Base-by-base conservation (phyloP, 1,140 invertebrate species). In the Diachasmimorpha longicaudata region DNA sequence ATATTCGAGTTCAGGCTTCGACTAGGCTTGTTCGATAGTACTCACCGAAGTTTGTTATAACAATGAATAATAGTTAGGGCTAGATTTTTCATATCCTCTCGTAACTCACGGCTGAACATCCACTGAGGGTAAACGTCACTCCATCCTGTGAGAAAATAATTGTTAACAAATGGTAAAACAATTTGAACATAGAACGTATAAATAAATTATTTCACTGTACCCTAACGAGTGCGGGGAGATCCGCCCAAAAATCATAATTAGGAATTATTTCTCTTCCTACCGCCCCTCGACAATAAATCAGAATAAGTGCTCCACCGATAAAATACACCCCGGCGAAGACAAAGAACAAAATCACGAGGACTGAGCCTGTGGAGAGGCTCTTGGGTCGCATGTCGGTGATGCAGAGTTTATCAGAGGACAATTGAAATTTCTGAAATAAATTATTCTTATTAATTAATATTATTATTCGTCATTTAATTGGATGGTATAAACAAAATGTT, bases 261-360 rank as follows among this genome's bases (percentile, higher is more conserved):
- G 89, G 89, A 66, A 90, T 79, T 81, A 89, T 84, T 79, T 90
- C 89, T 78, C 76, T 78, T 13, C 89, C 89, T 67, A 84, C 84
- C n/a, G 88, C 88, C 21, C 89, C 89, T 21, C 88, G 79, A 19
- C 87, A 70, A 14, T 80, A 80, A 68, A 83, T 88, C 21, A 86
- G 68, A 5, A 77, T 48, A 21, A 87, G 19, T 0, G 85, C 84
- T 44, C 89, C 87, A 9, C 84, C 81, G 31, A 84, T 71, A 9
- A 88, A 85, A 44, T 89, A 89, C 19, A 86, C 4, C 5, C 79
- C 78, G 16, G 58, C 37, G 31, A 83, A 76, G 5, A 84, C 78
- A 13, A 87, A 80, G 4, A 88, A 80, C 0, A 84, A 31, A 52
- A 87, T 85, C 2, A 85, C 75, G 11, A 88, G 75, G 0, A 85